phyloP scores from a whole-genome alignment of 2,797 vertebrate genomes.

The Ambastaia sidthimunki region DNA sequence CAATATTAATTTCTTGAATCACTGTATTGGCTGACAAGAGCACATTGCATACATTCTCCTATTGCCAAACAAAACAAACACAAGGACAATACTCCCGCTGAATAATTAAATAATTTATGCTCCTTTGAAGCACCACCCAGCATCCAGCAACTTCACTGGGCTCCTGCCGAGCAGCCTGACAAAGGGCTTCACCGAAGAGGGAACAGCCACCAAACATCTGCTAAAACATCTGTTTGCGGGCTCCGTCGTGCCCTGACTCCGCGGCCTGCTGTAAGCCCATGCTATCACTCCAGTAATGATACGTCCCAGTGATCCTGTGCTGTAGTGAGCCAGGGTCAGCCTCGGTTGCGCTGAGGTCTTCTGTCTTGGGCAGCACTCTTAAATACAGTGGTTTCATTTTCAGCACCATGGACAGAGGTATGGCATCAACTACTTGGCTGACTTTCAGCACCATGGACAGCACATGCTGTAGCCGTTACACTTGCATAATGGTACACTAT shows the following conservation, averaged over 20 bases:
- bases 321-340: conserved; percentile 58
- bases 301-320: conserved; percentile 63
- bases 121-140: conserved; percentile 35
- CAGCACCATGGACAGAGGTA: conserved; percentile 40
- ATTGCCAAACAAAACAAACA: conserved; percentile 51
- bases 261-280: conserved; percentile 70
- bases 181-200: conserved; percentile 45
- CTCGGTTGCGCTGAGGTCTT: conserved; percentile 64
- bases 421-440: not conserved
- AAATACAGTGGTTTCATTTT: conserved; percentile 69
- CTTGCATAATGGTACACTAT: too few relatives aligned
- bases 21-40: not conserved
- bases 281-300: conserved; percentile 75
- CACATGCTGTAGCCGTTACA: not conserved
- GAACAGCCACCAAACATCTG: conserved; percentile 61
- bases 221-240: conserved; percentile 72
- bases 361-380: conserved; percentile 68
- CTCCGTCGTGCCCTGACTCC: conserved; percentile 68
- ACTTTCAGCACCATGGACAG: conserved; percentile 28
- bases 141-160: conserved; percentile 16
- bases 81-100: conserved; percentile 45
- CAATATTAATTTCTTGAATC: not conserved
- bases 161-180: conserved; percentile 39
- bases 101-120: conserved; percentile 62
- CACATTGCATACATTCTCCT: conserved; percentile 40